Evolutionary conservation across 1,140 invertebrate genomes (phyloP).

Genomic region (Penaeus indicus): DNA sequence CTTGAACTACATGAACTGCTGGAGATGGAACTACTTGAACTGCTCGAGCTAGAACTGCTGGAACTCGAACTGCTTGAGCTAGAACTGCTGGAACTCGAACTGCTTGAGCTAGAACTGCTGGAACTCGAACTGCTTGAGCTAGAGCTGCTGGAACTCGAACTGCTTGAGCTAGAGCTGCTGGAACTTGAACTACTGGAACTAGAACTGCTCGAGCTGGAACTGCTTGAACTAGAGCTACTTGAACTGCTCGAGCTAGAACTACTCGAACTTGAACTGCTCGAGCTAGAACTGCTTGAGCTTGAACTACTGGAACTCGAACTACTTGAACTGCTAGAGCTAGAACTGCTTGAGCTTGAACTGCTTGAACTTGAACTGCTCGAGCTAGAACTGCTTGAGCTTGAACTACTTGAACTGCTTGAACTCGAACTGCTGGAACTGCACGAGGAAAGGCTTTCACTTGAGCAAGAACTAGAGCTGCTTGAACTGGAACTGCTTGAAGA

Average conservation of each 20-base stretch:
- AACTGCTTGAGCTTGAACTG: constrained; percentile 13
- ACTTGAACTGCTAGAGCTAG: not conserved
- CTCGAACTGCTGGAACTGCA: not conserved
- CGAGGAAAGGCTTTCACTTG: not conserved
- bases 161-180: not conserved
- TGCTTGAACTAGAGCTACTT: not conserved
- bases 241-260: not conserved
- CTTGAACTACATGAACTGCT: constrained; percentile 1
- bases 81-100: not conserved
- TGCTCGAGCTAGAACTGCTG: not conserved
- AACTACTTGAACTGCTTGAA: not conserved
- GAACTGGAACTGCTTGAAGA: not conserved
- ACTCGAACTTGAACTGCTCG: not conserved
- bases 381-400: not conserved
- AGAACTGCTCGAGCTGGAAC: not conserved
- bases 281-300: constrained; percentile 16
- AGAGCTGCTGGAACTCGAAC: constrained; percentile 13
- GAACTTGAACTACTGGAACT: constrained; percentile 3
- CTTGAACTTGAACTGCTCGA: not conserved
- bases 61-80: constrained; percentile 5
- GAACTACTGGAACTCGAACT: not conserved
- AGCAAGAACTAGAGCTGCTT: not conserved
- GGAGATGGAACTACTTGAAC: not conserved
- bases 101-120: not conserved
- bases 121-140: not conserved